A percentile compares a stretch with the other conserved stretches of the same genome.
These are phyloP conservation scores for Oithona nana DNA, from an alignment of 2,888 invertebrate genomes.

Conservation along the genomic window DNA sequence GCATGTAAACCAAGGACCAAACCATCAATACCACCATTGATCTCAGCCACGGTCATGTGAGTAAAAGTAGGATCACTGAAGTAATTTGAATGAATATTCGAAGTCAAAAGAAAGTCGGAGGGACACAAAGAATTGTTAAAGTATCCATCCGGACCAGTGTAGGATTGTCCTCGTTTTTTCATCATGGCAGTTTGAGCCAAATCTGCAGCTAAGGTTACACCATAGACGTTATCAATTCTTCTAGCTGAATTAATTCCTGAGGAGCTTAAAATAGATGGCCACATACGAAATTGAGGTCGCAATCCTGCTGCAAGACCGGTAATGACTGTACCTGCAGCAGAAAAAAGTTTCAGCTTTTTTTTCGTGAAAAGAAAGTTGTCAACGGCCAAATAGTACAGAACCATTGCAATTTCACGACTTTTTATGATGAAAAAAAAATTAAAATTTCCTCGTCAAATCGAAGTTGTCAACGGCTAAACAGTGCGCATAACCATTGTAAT, in stretches of 20 bases:
- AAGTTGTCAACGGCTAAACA: too few relatives aligned
- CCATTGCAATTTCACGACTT: too few relatives aligned
- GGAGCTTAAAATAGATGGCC: background rate
- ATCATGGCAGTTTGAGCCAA: background rate
- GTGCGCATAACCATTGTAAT: too few relatives aligned
- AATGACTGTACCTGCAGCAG: background rate
- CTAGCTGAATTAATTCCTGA: background rate
- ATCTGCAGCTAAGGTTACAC: background rate
- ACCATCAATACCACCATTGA: background rate
- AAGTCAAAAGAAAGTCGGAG: background rate
- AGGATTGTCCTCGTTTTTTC: background rate
- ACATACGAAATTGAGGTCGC: background rate
- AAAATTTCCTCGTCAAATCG: too few relatives aligned
- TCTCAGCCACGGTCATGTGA: background rate
- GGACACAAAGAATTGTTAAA: background rate
- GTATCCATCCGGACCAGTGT: background rate
- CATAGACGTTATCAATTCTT: background rate
- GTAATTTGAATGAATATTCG: background rate
- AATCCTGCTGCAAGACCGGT: background rate
- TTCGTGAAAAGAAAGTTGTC: too few relatives aligned
- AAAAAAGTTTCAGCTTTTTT: too few relatives aligned
- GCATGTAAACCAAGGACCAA: background rate
- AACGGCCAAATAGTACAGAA: too few relatives aligned
- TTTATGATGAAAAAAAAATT: too few relatives aligned
- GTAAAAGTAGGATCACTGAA: background rate